These are phyloP conservation scores for Autographa gamma DNA, from an alignment of 2,888 invertebrate species.

Conservation along the genomic window DNA sequence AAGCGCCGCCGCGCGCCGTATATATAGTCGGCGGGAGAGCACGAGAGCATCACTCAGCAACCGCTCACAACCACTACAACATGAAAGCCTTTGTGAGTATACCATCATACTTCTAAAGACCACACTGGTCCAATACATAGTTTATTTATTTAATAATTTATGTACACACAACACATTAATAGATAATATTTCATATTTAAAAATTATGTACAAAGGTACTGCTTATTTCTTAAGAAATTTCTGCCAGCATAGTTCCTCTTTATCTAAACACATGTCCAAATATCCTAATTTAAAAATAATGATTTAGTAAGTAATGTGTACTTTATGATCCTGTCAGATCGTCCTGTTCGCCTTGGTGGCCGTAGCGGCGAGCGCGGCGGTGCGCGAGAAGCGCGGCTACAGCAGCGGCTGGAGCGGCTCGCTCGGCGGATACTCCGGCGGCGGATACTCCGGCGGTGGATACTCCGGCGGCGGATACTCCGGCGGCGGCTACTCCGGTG, in stretches of 20 bases:
- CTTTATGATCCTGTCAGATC: conserved; percentile 23
- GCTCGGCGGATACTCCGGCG: conserved; percentile 15
- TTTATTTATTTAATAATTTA: no score
- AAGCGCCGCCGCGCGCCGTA: conserved; percentile 9
- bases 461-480: not conserved
- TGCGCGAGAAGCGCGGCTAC: conserved; percentile 52
- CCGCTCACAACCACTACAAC: conserved; percentile 23
- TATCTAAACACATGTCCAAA: not conserved
- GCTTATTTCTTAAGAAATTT: no score
- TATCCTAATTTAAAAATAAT: not conserved
- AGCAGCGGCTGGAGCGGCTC: conserved; percentile 21
- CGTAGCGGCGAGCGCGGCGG: conserved; percentile 34
- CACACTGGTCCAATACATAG: no score
- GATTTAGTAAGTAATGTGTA: not conserved
- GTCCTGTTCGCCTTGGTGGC: conserved; percentile 45
- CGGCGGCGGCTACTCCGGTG: conserved; percentile 10
- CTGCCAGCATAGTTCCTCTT: no score
- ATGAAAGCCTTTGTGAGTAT: conserved; percentile 55
- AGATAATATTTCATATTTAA: no score
- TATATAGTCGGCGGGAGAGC: conserved; percentile 14
- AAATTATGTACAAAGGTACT: no score
- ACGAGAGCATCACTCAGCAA: conserved; percentile 28
- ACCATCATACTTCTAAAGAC: not conserved
- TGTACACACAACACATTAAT: no score
- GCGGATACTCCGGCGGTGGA: conserved; percentile 7